Evolutionary conservation across 2,797 vertebrate genomes (phyloP), one percentile per base, ranked within the genome.

Genomic region (Melanotaenia parkinsoni): DNA sequence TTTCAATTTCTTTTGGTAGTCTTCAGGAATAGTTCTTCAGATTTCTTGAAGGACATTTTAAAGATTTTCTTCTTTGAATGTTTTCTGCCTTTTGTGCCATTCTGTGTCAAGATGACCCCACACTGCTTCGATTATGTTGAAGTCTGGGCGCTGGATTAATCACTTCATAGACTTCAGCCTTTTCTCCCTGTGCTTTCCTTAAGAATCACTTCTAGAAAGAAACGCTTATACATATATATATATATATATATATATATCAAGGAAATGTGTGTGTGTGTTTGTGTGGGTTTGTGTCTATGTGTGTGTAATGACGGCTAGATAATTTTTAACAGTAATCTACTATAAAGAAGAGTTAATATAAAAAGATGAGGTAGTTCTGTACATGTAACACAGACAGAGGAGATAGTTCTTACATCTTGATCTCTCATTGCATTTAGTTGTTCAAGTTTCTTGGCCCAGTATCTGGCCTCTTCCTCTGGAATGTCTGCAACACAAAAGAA

Each of bases 391-490:
- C 63, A 58, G 38, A 43, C 35, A 43, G 10, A 43, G 30, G 13
- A 60, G 2, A 47, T 47, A 37, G 18, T 53, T 70, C 95, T 96
- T 88, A 99, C 97, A 88, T 99, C 97, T 92, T 99, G 98, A 93
- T 98, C 97, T 79, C 96, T 89, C 97, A 99, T 96, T 47, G 98
- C 97, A 0, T 99, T 99, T n/a, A 99, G 95, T 87, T 99, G 97
- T 88, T 99, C 98, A 83, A 99, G 94, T 90, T 99, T 99, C 89
- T 99, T 99, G 58, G 98, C 97, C 98, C 98, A 99, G 79, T 99
- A 99, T 66, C 96, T 96, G 8, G 98, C 98, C 85, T 99, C 98
- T 57, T 99, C 98, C 80, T 99, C 98, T 0, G 98, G 98, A 80
- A 99, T 99, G 88, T 99, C 98, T 99, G 92, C 3, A 90, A 64